Conservation (phyloP, 2,888 invertebrate species). For the Petrophora chlorosata region DNA sequence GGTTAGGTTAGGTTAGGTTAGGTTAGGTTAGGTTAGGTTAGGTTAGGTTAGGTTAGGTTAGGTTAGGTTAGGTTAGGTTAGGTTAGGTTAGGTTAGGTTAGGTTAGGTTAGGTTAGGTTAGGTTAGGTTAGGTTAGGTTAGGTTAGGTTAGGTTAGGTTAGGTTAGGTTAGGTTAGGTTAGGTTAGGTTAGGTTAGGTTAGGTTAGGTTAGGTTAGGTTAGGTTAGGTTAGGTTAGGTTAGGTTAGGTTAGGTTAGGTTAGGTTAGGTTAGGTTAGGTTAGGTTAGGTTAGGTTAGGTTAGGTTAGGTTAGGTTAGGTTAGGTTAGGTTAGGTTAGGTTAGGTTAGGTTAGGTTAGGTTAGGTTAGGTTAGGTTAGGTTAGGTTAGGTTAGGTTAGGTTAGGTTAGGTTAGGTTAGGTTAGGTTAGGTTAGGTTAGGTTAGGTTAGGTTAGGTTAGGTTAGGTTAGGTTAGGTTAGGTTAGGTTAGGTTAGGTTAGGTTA, state of each 20-base stretch:
- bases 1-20: conserved; percentile 7
- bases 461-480: conserved; percentile 20
- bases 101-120: conserved; percentile 7
- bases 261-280: conserved; percentile 15
- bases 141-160: conserved; percentile 7
- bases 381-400: conserved; percentile 12
- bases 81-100: conserved; percentile 7
- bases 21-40: conserved; percentile 17
- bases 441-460: conserved; percentile 11
- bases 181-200: conserved; percentile 7
- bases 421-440: conserved; percentile 9
- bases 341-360: conserved; percentile 12
- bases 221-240: conserved; percentile 9
- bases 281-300: too few species aligned
- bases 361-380: conserved; percentile 12
- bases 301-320: conserved; percentile 14
- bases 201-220: conserved; percentile 10
- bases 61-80: conserved; percentile 7
- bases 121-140: conserved; percentile 12
- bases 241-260: conserved; percentile 9
- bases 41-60: conserved; percentile 7
- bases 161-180: conserved; percentile 6
- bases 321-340: conserved; percentile 17
- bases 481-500: conserved; percentile 13
- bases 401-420: conserved; percentile 12